Conservation (phyloP, 2,888 invertebrate species). For the Diploptera punctata region DNA sequence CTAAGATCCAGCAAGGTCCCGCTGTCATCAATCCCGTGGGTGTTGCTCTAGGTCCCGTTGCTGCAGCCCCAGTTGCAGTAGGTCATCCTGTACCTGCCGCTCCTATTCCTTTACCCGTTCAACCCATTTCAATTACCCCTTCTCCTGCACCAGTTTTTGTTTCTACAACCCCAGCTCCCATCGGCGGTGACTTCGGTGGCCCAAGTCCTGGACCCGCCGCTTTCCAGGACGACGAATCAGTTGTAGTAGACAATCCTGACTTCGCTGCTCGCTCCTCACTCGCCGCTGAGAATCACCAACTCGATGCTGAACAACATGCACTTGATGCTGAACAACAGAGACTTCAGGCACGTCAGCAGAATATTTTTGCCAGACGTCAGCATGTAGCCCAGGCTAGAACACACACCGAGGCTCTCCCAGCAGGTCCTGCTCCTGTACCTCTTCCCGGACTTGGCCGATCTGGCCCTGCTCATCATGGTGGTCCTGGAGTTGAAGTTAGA, state of each 20-base stretch:
- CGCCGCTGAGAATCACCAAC: constrained; percentile 16
- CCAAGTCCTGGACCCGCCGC: constrained; percentile 40
- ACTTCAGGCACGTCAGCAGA: constrained; percentile 30
- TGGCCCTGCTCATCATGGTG: constrained; percentile 37
- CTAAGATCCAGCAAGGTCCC: constrained; percentile 61
- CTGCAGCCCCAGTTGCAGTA: constrained; percentile 34
- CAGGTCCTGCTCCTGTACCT: constrained; percentile 38
- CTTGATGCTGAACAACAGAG: constrained; percentile 28
- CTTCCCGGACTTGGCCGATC: constrained; percentile 30
- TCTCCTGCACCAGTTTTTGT: constrained; percentile 39
- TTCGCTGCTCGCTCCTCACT: constrained; percentile 49
- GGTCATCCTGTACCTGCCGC: constrained; percentile 15
- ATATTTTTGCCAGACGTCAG: constrained; percentile 28
- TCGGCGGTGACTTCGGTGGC: constrained; percentile 35
- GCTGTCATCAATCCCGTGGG: constrained; percentile 52
- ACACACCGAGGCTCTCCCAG: neutral
- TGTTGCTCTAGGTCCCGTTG: constrained; percentile 43
- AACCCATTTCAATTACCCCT: constrained; percentile 44
- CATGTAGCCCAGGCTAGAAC: constrained; percentile 13
- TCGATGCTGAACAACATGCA: constrained; percentile 33
- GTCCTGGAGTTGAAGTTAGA: constrained; percentile 38
- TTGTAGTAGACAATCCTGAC: constrained; percentile 53
- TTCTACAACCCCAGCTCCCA: constrained; percentile 43
- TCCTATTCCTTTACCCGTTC: constrained; percentile 44
- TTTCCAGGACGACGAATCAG: constrained; percentile 49